Conservation (phyloP, 2,888 invertebrate genomes). For the Sialis lutaria region DNA sequence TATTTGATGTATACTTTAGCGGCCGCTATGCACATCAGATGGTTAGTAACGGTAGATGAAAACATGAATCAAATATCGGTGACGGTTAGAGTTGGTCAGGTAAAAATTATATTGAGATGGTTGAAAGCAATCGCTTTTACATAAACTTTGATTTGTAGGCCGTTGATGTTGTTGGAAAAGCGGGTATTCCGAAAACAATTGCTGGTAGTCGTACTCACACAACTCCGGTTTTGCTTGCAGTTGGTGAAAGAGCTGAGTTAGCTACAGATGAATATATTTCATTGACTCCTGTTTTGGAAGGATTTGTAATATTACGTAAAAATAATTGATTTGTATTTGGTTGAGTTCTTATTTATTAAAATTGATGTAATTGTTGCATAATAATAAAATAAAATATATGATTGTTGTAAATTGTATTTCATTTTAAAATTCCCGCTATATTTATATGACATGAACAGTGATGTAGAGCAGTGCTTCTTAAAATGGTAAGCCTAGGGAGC, state of each 20-base stretch:
- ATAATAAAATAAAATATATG: no score
- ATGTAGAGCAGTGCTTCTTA: no score
- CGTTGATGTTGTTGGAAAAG: constrained; percentile 97
- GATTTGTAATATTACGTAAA: constrained; percentile 92
- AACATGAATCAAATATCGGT: constrained; percentile 79
- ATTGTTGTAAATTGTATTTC: no score
- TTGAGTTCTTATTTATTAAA: no score
- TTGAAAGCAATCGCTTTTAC: neutral
- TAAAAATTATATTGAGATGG: constrained; percentile 13
- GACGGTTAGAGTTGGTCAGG: constrained; percentile 75
- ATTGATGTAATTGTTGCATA: no score
- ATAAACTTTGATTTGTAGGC: constrained; percentile 37
- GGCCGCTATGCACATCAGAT: constrained; percentile 94
- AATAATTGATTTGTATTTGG: constrained; percentile 18
- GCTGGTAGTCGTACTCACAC: constrained; percentile 99
- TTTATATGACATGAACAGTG: no score
- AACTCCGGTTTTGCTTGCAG: constrained; percentile 88
- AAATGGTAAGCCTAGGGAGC: no score
- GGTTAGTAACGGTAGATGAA: constrained; percentile 94
- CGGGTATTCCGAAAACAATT: constrained; percentile 97
- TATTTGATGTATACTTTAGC: constrained; percentile 86
- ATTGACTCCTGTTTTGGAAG: constrained; percentile 89
- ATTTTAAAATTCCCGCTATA: no score
- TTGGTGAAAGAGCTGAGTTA: constrained; percentile 92
- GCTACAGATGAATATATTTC: constrained; percentile 92